phyloP scores from a whole-genome alignment of 2,113 vertebrate species.

The Arothron firmamentum region DNA sequence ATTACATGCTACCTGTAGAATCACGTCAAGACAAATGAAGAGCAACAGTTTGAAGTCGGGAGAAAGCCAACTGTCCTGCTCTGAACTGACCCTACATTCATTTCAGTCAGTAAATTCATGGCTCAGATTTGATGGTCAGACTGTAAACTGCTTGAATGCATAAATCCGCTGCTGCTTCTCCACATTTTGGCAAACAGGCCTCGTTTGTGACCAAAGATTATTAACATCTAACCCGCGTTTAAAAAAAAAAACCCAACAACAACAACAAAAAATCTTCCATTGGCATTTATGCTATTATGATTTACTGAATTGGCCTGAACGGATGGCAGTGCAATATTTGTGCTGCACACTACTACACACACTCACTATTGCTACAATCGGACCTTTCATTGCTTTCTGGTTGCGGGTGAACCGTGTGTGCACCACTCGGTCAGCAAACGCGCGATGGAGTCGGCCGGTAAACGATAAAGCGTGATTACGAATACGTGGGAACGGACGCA shows the following conservation, averaged over 20 bases:
- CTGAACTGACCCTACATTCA: slow-evolving; percentile 71
- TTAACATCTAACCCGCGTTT: slow-evolving; percentile 65
- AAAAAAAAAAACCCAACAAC: no score
- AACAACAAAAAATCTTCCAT: slow-evolving; percentile 52
- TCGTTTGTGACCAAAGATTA: slow-evolving; percentile 61
- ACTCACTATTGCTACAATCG: slow-evolving; percentile 72
- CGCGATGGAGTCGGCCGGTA: background rate
- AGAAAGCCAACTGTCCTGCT: slow-evolving; percentile 58
- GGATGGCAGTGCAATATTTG: slow-evolving; percentile 74
- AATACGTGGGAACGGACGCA: slow-evolving; percentile 55
- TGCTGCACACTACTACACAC: slow-evolving; percentile 68
- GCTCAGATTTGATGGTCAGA: slow-evolving; percentile 75
- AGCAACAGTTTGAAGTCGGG: slow-evolving; percentile 63
- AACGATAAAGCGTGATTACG: slow-evolving; percentile 48
- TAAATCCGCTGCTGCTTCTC: slow-evolving; percentile 63
- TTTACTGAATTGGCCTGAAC: slow-evolving; percentile 68
- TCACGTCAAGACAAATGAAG: slow-evolving; percentile 67
- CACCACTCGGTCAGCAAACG: slow-evolving; percentile 48
- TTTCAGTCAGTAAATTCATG: slow-evolving; percentile 72
- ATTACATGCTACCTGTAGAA: slow-evolving; percentile 69
- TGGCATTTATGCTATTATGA: slow-evolving; percentile 70
- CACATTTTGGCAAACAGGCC: slow-evolving; percentile 71
- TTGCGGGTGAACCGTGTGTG: slow-evolving; percentile 57
- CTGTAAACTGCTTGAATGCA: slow-evolving; percentile 73
- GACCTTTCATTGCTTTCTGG: slow-evolving; percentile 66